Base-by-base conservation (phyloP, 2,797 vertebrate genomes). In the Atherinosoma microstoma region DNA sequence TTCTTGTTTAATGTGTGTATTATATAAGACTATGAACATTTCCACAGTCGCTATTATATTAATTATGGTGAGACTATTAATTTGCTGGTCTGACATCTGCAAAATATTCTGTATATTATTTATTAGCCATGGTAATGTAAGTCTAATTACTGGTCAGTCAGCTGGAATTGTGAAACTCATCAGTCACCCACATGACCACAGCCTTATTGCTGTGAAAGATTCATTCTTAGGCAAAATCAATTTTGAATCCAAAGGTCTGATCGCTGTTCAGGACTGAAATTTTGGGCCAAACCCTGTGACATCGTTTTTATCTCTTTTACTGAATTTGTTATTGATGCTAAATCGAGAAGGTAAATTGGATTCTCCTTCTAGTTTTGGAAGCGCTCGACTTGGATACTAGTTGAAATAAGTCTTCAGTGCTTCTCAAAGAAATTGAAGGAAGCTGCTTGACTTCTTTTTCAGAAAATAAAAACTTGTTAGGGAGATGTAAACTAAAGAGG, bases 61-160 rank as follows among this genome's bases (percentile, higher is more conserved):
- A 72, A 84, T 76, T 72, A 63, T 51, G 53, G 29, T 1, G 6
- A 32, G 5, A 34, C 53, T 64, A 40, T 87, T 65, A 71, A 82
- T 75, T 69, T 63, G 9, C 66, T 42, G 9, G 1, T 64, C 42
- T 69, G 71, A 85, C 61, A 34, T 78, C 76, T 70, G 71, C 34
- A 67, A 72, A 77, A 72, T 83, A 73, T 82, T 81, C 47, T 22
- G 34, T 75, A 58, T 78, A 83, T 85, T 70, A 79, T 84, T 77
- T 72, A 82, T 79, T 70, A 79, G 62, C 76, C 35, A n/a, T 75
- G 42, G 76, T 75, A 73, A 76, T 84, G 78, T 78, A 71, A 76
- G 71, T 75, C 82, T 83, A 84, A 91, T 92, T 88, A 82, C 80
- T 86, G 87, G 87, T 85, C 84, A 85, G 77, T 86, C 66, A 75